Evolutionary conservation across 2,888 invertebrate genomes (phyloP), one percentile per base, ranked within the genome.

Genomic region (Trisateles emortualis): DNA sequence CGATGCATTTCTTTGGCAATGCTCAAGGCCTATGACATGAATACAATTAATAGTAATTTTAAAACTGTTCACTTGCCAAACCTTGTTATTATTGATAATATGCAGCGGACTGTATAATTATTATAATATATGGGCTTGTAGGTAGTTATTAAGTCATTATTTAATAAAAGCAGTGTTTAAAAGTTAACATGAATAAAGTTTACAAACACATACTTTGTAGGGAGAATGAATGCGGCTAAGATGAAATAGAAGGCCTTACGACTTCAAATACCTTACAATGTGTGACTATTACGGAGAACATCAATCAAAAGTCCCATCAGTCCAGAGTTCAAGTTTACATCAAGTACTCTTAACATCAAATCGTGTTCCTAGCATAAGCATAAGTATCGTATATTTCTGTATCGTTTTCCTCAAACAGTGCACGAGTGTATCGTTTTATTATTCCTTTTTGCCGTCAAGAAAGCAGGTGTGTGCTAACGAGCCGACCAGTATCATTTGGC

Each of bases 1-100:
- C 64, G 47, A 43, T 69, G 68, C 68, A 71, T 73, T 71, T 73
- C 73, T 73, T 73, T 73, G 68, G 70, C 72, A 67, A 51, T 45
- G 57, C 53, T 68, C 73, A 75, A 74, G 70, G 74, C 57, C 60
- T 68, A 63, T 64, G 52, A 57, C 54, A 52, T 58, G 65, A 57
- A 53, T 58, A 61, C 61, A 68, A 64, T 68, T 60, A 62, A 46
- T 54, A 59, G 58, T 59, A 57, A 59, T 62, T 39, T 39, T 57
- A 71, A 43, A 57, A 41, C 43, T 9, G 52, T 45, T 51, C 46
- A 52, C 52, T 59, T 29, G 57, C 53, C 59, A 52, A 59, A 46
- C 52, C 35, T 19, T 49, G 33, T 66, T 50, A 59, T 64, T 61
- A 57, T 33, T 52, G 40, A 56, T 57, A 45, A 46, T 43, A 54